Conservation (phyloP, 1,140 invertebrate genomes). For the Drosophila bifasciata region DNA sequence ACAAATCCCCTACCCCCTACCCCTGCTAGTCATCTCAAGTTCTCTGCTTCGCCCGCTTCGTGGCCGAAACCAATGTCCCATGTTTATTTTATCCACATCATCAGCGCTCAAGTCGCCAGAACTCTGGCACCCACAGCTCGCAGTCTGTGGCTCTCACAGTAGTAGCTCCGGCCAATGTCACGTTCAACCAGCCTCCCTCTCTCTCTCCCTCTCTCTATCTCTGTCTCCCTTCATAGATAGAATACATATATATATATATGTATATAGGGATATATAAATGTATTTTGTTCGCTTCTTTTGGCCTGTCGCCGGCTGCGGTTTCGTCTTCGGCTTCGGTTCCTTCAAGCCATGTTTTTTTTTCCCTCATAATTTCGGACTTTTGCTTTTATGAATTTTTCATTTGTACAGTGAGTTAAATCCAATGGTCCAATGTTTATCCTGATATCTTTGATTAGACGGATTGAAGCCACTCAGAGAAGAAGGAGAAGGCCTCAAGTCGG, state of each 20-base stretch:
- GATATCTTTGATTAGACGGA: too few species aligned
- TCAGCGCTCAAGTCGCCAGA: conserved; percentile 62
- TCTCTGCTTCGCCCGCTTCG: neutral
- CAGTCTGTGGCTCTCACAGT: conserved; percentile 43
- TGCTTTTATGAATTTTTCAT: conserved; percentile 83
- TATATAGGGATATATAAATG: neutral
- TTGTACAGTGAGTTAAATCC: conserved; percentile 55
- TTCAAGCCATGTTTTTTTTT: conserved; percentile 65
- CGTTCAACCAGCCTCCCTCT: conserved; percentile 31
- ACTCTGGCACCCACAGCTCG: conserved; percentile 1
- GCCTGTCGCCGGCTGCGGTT: conserved; percentile 41
- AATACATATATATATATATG: neutral
- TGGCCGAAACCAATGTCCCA: conserved; percentile 72
- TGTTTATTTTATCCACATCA: conserved; percentile 82
- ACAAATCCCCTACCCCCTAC: neutral
- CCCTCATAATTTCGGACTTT: conserved; percentile 82
- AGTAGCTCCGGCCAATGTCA: conserved; percentile 47
- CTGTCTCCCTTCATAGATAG: neutral
- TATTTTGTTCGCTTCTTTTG: conserved; percentile 9
- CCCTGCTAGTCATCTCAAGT: neutral
- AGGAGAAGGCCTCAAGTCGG: too few species aligned
- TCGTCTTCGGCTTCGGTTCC: conserved; percentile 38
- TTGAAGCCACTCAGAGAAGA: too few species aligned
- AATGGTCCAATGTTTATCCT: conserved; percentile 7
- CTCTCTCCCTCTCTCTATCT: conserved; percentile 15